Evolutionary conservation across 37 sponge, comb jelly and placozoan genomes (phyloP), one percentile per base, ranked within the genome.

Genomic region (Dysidea cf. avara): DNA sequence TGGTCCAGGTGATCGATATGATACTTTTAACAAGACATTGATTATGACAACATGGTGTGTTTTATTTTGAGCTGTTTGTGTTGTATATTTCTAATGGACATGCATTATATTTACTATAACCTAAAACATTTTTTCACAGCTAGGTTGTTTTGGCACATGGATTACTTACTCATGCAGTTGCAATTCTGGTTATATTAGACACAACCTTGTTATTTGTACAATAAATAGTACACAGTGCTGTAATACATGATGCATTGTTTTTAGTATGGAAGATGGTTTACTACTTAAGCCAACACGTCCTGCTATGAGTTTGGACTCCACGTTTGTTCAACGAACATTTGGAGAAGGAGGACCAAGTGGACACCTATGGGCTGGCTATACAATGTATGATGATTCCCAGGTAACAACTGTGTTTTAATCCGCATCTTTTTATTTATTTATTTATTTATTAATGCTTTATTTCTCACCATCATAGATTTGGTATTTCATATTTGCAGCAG

Each of bases 11-110:
- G 91, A 90, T 48, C 48, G 55, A 33, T 43, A 81, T 31, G 70
- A 35, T 6, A 49, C 34, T 12, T 64, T 49, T 22, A 69, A 90
- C 49, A 80, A 56, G 39, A 70, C 75, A 11, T 72, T 84, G 32
- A 83, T 90, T 53, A 75, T 90, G 81, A 60, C 83, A 3, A 90
- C 85, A 29, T 90, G 90, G 78, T 83, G 36, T 38, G 50, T 49
- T 12, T 43, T 12, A 9, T 9, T 12, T 43, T 12, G 7, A 43
- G 46, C 46, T 43, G 5, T 43, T 43, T 43, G 9, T 43, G 5
- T 43, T 43, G 46, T 43, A 43, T 43, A 43, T 9, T 12, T 12
- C 9, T 43, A 43, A 12, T 43, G 7, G 5, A 43, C 46, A 43
- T 43, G 46, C n/a, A n/a, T n/a, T n/a, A n/a, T n/a, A n/a, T n/a